phyloP scores from a whole-genome alignment of 2,113 vertebrate genomes.

The Leptobrachium leishanense region DNA sequence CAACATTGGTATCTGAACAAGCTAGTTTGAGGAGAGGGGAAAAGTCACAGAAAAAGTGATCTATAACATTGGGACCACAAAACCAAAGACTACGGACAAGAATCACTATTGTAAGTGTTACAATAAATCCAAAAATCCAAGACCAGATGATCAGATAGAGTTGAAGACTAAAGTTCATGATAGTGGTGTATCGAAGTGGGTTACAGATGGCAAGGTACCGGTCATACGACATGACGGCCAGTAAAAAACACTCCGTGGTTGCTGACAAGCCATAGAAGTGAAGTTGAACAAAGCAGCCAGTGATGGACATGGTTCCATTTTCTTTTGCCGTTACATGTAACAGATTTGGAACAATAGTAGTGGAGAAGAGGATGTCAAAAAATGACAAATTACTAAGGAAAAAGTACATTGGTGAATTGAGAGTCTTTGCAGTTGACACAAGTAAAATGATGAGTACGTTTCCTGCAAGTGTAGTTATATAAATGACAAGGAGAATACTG shows the following conservation, averaged over 20 bases:
- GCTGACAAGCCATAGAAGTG: constrained; percentile 54
- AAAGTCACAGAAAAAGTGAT: constrained; percentile 21
- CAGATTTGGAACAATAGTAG: constrained; percentile 10
- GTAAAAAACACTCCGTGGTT: constrained; percentile 49
- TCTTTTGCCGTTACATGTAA: constrained; percentile 41
- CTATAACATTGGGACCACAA: too few relatives aligned
- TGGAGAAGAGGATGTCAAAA: constrained; percentile 4
- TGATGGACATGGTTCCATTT: constrained; percentile 41
- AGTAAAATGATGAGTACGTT: constrained; percentile 15
- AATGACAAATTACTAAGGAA: constrained; percentile 11
- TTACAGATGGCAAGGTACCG: too few relatives aligned
- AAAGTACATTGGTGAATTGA: constrained; percentile 30
- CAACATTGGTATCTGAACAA: constrained; percentile 4
- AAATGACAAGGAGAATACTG: background rate
- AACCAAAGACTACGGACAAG: background rate
- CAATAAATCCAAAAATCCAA: background rate
- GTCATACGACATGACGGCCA: constrained; percentile 54
- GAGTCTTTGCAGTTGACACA: background rate
- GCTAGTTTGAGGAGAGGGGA: constrained; percentile 4
- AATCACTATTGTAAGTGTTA: background rate
- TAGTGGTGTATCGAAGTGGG: too few relatives aligned
- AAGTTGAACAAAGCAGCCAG: constrained; percentile 58
- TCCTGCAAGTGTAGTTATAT: background rate
- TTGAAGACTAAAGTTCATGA: too few relatives aligned
- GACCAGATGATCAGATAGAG: too few relatives aligned